Evolutionary conservation across 2,888 invertebrate species (phyloP), one percentile per base, ranked within the genome.

Genomic region (Xylota sylvarum): DNA sequence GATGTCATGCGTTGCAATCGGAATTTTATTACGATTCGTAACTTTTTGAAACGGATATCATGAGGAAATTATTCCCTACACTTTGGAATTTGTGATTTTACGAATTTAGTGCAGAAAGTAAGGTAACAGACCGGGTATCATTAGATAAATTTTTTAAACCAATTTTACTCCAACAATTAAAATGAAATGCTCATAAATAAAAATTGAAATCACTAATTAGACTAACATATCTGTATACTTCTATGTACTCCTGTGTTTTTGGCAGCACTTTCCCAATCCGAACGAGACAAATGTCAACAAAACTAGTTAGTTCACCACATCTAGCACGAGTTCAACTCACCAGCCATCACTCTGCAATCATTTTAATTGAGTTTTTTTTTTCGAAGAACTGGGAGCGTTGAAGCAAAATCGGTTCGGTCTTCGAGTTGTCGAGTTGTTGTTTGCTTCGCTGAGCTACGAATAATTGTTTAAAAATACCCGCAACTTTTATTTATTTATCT

Each of bases 331-430:
- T 43, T 43, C 43, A 56, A 43, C 70, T 46, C 56, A 30, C 12
- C 46, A 30, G 10, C 17, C 43, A 27, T 30, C 32, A n/a, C 4
- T 2, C 27, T 17, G 7, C 30, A 56, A 70, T 58, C 23, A 40
- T 56, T 70, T 46, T 5, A 58, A 46, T 46, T 70, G 17, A 5
- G 10, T 46, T 32, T 56, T 56, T 56, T 56, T 23, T 14, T 30
- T 56, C 1, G 12, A 5, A 19, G 23, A 46, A 14, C n/a, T 62
- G 12, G 7, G 72, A 32, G 12, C 30, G 27, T 14, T 14, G n/a
- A 35, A n/a, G 23, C 50, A 69, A 40, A 77, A n/a, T 77, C 69
- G 69, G 50, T 77, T 69, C 32, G 60, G 17, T 67, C 40, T 40
- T 30, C 48, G 14, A 40, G 19, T 52, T 52, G 64, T 64, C 35